Evolutionary conservation across 2,113 vertebrate genomes (phyloP).

Genomic region (Diadophis punctatus): DNA sequence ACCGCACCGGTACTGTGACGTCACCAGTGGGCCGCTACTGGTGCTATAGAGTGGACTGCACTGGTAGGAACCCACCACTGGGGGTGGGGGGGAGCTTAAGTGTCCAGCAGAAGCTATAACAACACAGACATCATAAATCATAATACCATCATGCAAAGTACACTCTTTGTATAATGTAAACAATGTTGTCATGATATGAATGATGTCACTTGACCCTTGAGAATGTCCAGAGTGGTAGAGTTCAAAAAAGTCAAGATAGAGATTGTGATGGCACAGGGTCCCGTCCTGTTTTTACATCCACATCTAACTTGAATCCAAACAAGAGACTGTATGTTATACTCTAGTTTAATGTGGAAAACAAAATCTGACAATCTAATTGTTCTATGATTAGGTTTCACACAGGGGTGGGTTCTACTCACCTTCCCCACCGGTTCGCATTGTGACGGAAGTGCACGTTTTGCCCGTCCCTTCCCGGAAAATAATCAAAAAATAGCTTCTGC

Average conservation of each 20-base stretch:
- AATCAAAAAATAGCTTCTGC: too few relatives aligned
- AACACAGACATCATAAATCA: neutral
- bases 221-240: neutral
- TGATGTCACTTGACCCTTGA: neutral
- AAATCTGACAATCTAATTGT: neutral
- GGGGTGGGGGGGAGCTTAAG: neutral
- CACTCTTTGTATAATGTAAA: neutral
- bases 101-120: neutral
- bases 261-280: neutral
- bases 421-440: too few relatives aligned
- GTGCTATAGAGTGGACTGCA: too few relatives aligned
- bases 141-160: neutral
- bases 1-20: too few relatives aligned
- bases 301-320: neutral
- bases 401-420: too few relatives aligned
- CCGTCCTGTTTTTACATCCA: neutral
- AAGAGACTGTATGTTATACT: neutral
- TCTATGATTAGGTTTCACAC: neutral
- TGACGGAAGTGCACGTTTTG: too few relatives aligned
- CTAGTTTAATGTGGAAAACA: neutral
- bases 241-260: neutral
- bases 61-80: too few relatives aligned
- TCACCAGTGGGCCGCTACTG: too few relatives aligned
- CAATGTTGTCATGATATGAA: neutral
- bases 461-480: too few relatives aligned